These are phyloP conservation scores for Cheirogaleus medius DNA, from an alignment of 2,113 vertebrate genomes.

Conservation along the genomic window DNA sequence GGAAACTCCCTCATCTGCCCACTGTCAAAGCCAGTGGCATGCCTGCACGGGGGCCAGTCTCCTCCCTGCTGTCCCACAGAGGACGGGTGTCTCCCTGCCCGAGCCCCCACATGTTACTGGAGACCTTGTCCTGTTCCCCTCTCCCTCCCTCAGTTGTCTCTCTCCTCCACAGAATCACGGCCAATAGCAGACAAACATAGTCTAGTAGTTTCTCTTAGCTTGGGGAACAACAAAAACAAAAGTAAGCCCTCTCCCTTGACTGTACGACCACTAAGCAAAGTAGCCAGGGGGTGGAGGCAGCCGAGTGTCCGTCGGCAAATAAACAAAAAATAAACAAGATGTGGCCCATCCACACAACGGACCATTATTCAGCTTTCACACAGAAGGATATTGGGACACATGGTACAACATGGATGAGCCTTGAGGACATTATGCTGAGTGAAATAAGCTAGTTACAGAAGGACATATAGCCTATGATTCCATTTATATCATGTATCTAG, in stretches of 20 bases:
- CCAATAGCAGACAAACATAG: neutral
- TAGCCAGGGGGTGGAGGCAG: neutral
- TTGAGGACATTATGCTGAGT: neutral
- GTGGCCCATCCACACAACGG: neutral
- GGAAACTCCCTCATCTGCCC: neutral
- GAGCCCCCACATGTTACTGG: fast-evolving
- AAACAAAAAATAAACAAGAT: neutral
- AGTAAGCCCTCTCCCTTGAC: neutral
- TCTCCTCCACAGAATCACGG: neutral
- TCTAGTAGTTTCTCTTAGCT: neutral
- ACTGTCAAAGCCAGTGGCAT: neutral
- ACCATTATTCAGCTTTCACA: neutral
- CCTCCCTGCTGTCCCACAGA: neutral
- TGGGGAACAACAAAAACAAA: neutral
- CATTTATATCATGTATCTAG: neutral
- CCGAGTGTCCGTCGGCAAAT: neutral
- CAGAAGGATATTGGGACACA: neutral
- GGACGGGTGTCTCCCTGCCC: neutral
- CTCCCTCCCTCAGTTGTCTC: no score
- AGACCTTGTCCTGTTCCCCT: neutral
- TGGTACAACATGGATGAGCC: neutral
- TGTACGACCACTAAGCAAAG: neutral
- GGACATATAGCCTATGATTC: neutral
- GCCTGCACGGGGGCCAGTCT: neutral
- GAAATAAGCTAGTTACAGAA: neutral